Base-by-base conservation (phyloP, 2,113 vertebrate genomes). In the Mus spicilegus region DNA sequence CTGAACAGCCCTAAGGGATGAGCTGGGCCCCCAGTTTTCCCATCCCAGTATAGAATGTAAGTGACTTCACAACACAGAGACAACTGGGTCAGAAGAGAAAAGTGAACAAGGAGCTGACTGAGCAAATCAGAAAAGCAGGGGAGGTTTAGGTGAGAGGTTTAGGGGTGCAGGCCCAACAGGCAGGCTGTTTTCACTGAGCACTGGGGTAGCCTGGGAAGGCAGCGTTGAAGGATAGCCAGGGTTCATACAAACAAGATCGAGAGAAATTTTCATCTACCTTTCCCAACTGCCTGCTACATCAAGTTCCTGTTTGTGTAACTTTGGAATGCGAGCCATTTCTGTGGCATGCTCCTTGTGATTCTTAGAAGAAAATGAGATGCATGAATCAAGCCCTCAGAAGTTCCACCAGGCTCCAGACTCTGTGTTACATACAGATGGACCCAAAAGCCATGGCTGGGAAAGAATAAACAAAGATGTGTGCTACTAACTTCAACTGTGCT, bases 151-250 rank as follows among this genome's bases (percentile, higher is more conserved):
- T 13, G 63, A 24, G 49, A 8, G 69, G 70, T 39, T 30, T 54
- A 54, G 5, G 13, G 49, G 63, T 12, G 0, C 54, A 39, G 49
- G 30, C 2, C 58, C 91, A 73, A 17, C 0, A 2, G 1, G 7
- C 3, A 39, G 19, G 54, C 1, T 36, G 5, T 46, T n/a, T 69
- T 85, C 86, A 7, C 3, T 46, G 22, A 54, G 36, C 70, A 33
- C 2, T 0, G 42, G 77, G 19, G 22, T 65, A 65, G 26, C 7
- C 30, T 14, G 13, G n/a, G 58, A 22, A 19, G 39, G 56, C 16
- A 33, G 42, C 11, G 20, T 81, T 73, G 72, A 82, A 20, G 39
- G 20, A 22, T 46, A 72, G 63, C 30, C 89, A 51, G 33, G 36
- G 76, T 63, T 58, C 77, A 91, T 20, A 33, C 42, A 96, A 86